Evolutionary conservation across 2,888 invertebrate species (phyloP).

Genomic region (Bembecia ichneumoniformis): DNA sequence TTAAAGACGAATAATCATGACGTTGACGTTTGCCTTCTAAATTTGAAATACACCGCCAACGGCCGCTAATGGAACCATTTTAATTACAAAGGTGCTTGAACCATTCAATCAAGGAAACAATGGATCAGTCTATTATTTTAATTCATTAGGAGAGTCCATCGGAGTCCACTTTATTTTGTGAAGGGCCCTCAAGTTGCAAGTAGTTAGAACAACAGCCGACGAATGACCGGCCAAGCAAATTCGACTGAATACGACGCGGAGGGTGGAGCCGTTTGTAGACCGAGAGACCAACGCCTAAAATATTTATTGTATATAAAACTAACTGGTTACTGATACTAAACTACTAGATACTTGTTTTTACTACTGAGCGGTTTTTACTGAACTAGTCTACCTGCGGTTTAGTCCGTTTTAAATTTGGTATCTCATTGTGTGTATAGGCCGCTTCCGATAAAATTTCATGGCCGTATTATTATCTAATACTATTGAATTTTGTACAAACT

Average conservation of each 20-base stretch:
- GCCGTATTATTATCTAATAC: no score
- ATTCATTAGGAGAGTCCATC: constrained; percentile 22
- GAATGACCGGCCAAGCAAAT: not conserved
- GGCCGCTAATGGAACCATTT: not conserved
- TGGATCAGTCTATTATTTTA: constrained; percentile 24
- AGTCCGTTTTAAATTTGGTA: no score
- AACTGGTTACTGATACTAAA: no score
- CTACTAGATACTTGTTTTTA: no score
- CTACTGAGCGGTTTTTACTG: no score
- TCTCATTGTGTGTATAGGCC: no score
- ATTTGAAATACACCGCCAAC: not conserved
- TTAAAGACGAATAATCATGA: not conserved
- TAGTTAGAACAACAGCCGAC: constrained; percentile 2
- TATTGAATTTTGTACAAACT: no score
- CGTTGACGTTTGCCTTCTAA: not conserved
- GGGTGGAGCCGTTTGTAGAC: not conserved
- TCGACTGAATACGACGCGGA: not conserved
- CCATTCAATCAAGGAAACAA: constrained; percentile 15
- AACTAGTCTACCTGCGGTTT: no score
- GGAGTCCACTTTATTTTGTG: constrained; percentile 24
- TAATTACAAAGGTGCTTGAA: not conserved
- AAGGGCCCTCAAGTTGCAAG: constrained; percentile 15
- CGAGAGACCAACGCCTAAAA: no score
- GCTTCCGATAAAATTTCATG: no score
- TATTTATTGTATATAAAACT: no score